Evolutionary conservation across 2,888 invertebrate genomes (phyloP), one percentile per base, ranked within the genome.

Genomic region (Gryllus longicercus): DNA sequence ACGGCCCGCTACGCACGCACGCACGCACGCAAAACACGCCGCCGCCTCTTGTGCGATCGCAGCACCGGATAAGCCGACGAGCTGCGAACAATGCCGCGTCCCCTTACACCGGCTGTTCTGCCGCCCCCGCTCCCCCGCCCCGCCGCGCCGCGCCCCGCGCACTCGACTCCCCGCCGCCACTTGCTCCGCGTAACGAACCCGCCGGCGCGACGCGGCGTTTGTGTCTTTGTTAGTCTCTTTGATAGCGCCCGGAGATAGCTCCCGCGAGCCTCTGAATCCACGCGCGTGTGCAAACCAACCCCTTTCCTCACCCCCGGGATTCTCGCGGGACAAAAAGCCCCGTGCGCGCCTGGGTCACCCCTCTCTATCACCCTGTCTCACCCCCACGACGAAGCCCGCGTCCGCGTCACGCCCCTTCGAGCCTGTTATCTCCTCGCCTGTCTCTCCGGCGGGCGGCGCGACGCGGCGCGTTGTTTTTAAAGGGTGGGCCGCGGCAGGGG

Each of bases 11-110:
- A 38, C 38, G 38, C 38, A 5, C 38, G 38, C 38, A 38, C 38
- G 38, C 38, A 38, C 38, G 16, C 63, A 63, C 63, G 63, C 63
- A 5, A 63, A 63, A 21, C 21, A 21, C 21, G 4, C 11, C 63
- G n/a, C 63, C 63, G 63, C n/a, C 16, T 63, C 63, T 2, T 14
- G 63, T 63, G 16, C 63, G 63, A 63, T 63, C 16, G 63, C 63
- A 8, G 63, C 63, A 14, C 11, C n/a, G 63, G 63, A 63, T 63
- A 63, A 63, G 63, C 63, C 14, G n/a, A 63, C 12, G 14, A 63
- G 63, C 63, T 14, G 63, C 63, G 63, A 63, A 63, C 63, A 63
- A 63, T 63, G 63, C 63, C 14, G 63, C 63, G 63, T 63, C 63
- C 63, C 38, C 38, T 38, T 38, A 5, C 38, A 5, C 38, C 11